Evolutionary conservation across 2,797 vertebrate species (phyloP).

Genomic region (Scolopax rusticola): DNA sequence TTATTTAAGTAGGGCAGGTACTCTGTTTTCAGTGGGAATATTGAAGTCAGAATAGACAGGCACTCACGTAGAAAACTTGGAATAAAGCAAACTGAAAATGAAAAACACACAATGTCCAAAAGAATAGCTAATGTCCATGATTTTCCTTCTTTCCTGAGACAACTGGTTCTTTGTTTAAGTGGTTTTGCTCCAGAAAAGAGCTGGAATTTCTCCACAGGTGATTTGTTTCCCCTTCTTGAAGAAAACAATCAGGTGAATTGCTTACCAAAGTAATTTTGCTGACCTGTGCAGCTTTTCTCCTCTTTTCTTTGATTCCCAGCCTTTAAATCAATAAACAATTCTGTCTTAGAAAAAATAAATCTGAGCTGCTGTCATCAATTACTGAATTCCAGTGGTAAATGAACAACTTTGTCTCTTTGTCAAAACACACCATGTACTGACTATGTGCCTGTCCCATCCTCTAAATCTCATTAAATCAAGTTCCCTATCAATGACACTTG

Average conservation of each 20-base stretch:
- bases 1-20: neutral
- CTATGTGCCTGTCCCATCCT: neutral
- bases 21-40: neutral
- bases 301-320: neutral
- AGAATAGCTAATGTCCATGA: neutral
- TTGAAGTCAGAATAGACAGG: neutral
- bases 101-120: neutral
- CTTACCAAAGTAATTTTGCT: conserved; percentile 32
- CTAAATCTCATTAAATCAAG: neutral
- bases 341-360: conserved; percentile 32
- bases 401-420: conserved; percentile 6
- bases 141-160: neutral
- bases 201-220: neutral
- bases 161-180: neutral
- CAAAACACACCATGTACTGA: neutral
- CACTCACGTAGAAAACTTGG: neutral
- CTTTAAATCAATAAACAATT: conserved; percentile 52
- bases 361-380: conserved; percentile 7
- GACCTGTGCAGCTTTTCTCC: neutral
- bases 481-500: neutral
- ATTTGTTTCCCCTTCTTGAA: conserved; percentile 22
- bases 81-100: conserved; percentile 16
- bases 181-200: conserved; percentile 10
- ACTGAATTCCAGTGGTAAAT: conserved; percentile 33
- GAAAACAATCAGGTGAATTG: conserved; percentile 36